phyloP scores from a whole-genome alignment of 92 coral and sea anemone species.

The Palythoa caribaeorum region DNA sequence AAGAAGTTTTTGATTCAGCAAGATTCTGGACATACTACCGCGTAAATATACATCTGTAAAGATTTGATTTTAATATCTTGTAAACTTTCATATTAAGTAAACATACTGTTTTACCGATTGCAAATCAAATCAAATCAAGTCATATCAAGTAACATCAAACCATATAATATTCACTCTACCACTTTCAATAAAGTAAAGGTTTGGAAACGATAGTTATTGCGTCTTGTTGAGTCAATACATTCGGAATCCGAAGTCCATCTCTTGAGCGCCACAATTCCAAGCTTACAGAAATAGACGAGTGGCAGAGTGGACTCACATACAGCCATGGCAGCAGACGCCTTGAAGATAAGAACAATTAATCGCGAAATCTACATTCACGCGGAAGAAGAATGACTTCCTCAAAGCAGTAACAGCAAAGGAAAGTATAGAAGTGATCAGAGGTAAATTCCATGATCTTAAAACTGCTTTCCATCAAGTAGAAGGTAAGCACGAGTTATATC shows the following conservation, averaged over 20 bases:
- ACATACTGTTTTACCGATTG: background rate
- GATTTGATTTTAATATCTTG: background rate
- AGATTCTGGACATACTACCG: constrained; percentile 20
- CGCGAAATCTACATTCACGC: constrained; percentile 18
- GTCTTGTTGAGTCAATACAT: constrained; percentile 12
- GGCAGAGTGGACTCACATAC: constrained; percentile 23
- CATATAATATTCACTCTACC: constrained; percentile 17
- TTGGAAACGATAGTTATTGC: constrained; percentile 23
- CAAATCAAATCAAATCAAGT: constrained; percentile 8
- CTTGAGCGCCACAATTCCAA: background rate
- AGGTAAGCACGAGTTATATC: constrained; percentile 17
- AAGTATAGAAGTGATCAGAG: constrained; percentile 17
- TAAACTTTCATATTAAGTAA: background rate
- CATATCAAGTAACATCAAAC: constrained; percentile 9
- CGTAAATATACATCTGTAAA: background rate
- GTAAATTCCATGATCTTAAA: constrained; percentile 7
- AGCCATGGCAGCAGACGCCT: constrained; percentile 25
- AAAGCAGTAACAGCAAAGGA: constrained; percentile 3
- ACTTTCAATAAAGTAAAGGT: constrained; percentile 16
- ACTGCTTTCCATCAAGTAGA: constrained; percentile 8
- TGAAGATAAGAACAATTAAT: constrained; percentile 32
- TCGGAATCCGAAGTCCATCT: constrained; percentile 16
- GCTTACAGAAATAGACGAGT: background rate
- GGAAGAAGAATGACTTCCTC: constrained; percentile 10
- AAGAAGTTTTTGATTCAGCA: constrained; percentile 22